Conservation (phyloP, 2,113 vertebrate species). For the Cinclus cinclus region DNA sequence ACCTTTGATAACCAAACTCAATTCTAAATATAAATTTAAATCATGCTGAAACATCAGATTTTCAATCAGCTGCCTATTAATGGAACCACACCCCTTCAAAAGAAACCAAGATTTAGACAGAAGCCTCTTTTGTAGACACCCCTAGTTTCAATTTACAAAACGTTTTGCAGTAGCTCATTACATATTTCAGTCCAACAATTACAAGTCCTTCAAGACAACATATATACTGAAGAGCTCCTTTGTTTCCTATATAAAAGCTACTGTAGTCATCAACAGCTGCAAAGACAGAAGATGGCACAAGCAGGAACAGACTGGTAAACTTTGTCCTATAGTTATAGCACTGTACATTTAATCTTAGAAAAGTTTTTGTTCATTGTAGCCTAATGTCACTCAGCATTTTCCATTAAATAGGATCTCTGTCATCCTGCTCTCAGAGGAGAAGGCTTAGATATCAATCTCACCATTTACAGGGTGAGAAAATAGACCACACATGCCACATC, state of each 20-base stretch:
- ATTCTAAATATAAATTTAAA: not conserved
- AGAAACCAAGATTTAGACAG: not conserved
- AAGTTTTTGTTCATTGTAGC: slow-evolving; percentile 67
- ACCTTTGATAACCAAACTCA: not conserved
- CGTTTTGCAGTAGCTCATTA: slow-evolving; percentile 48
- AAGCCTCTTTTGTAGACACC: not conserved
- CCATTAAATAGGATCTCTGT: slow-evolving; percentile 54
- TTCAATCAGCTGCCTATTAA: not conserved
- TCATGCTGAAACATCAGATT: not conserved
- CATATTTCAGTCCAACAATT: slow-evolving; percentile 68
- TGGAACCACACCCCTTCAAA: not conserved
- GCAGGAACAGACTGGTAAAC: slow-evolving; percentile 75
- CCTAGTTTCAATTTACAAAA: slow-evolving; percentile 40
- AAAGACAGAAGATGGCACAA: slow-evolving; percentile 78
- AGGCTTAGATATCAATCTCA: not conserved
- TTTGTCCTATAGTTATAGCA: slow-evolving; percentile 49
- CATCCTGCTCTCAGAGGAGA: not conserved
- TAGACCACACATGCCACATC: slow-evolving; percentile 20
- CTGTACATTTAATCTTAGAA: slow-evolving; percentile 64
- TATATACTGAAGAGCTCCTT: slow-evolving; percentile 71
- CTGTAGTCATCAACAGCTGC: slow-evolving; percentile 84
- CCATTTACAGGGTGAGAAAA: slow-evolving; percentile 54
- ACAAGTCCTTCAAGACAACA: slow-evolving; percentile 58
- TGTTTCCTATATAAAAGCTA: slow-evolving; percentile 75
- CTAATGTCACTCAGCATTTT: slow-evolving; percentile 27